Conservation (phyloP, 2,113 vertebrate genomes). For the Odontesthes bonariensis region DNA sequence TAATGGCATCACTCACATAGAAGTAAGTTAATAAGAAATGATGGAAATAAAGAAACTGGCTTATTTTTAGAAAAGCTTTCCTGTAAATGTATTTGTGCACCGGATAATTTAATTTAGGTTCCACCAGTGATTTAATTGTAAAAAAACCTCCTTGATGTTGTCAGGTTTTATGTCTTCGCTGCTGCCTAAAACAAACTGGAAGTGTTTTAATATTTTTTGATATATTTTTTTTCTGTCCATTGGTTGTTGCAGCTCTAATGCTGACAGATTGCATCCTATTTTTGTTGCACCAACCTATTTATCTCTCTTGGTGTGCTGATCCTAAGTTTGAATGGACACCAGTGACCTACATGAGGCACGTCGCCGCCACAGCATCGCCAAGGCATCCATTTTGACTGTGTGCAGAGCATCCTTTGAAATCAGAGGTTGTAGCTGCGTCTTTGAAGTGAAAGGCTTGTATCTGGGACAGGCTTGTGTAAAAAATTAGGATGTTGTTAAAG, state of each 20-base stretch:
- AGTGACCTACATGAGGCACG: background rate
- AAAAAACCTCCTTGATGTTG: background rate
- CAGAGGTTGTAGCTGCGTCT: background rate
- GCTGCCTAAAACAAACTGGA: background rate
- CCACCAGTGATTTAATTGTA: background rate
- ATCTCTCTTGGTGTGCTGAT: background rate
- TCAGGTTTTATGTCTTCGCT: background rate
- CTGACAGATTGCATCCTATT: background rate
- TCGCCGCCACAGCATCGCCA: background rate
- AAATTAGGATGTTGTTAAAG: background rate
- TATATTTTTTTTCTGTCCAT: background rate
- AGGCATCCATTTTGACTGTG: constrained; percentile 7
- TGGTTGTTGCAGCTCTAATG: background rate
- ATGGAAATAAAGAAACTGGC: background rate
- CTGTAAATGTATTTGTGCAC: background rate
- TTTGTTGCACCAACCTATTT: background rate
- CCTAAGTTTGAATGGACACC: background rate
- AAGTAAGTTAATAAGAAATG: background rate
- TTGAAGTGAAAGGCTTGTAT: constrained; percentile 6
- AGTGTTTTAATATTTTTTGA: background rate
- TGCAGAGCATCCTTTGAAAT: constrained; percentile 1
- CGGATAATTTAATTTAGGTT: background rate
- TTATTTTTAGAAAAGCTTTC: background rate
- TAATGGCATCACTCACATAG: background rate
- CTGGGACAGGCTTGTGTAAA: background rate